Base-by-base conservation (phyloP, 2,113 vertebrate species). In the Entelurus aequoreus region DNA sequence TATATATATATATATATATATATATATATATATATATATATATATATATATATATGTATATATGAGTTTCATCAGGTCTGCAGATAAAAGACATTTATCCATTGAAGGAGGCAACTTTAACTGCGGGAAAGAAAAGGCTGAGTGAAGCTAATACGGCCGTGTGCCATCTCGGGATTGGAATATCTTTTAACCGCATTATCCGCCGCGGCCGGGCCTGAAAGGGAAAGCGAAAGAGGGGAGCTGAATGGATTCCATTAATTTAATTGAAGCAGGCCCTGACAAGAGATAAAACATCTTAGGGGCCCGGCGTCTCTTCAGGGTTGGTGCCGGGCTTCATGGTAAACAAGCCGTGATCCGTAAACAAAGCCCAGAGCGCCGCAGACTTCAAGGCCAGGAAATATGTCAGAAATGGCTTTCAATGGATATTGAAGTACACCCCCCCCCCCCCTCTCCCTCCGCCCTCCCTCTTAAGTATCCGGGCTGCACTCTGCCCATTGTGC, bases 161-260 rank as follows among this genome's bases (percentile, higher is more conserved):
- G 92, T 89, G 93, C 93, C 93, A 95, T 98, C 95, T 95, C 93
- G 90, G 93, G 91, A 90, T 93, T 93, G 68, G 94, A 96, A 96
- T 94, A 97, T 97, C 92, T 94, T 94, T 95, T 97, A 98, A 97
- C 42, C 97, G 93, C 95, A 97, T 97, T 97, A 90, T 67, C 88
- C 88, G 66, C 90, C 87, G 88, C 85, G 76, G 87, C 89, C 84
- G 83, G 86, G 89, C 79, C 93, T 97, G 93, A 97, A 94, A 96
- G 91, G 88, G 90, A 92, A 76, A 71, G 65, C 60, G 16, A 75
- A 90, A 92, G 83, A 91, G 90, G 90, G 77, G 87, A 90, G 86
- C 92, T 98, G 95, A 98, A 96, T 96, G 93, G 92, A 93, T 96
- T 87, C 95, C 96, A 99, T 99, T 99, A 98, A 97, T 98, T 98